These are phyloP conservation scores for Danio rerio DNA, from an alignment of 2,113 vertebrate species.

Conservation along the genomic window DNA sequence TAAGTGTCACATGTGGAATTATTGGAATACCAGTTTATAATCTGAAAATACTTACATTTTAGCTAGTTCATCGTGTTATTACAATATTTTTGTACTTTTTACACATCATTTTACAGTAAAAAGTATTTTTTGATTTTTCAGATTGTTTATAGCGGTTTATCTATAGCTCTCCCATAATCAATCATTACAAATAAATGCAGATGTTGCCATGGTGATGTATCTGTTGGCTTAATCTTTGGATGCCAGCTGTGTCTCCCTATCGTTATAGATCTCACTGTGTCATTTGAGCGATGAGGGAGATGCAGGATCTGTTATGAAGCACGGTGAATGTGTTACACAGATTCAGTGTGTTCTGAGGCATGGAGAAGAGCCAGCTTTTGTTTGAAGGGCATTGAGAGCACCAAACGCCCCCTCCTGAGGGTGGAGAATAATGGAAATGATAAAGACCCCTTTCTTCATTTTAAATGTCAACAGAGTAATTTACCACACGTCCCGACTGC, in stretches of 20 bases:
- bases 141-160: background rate
- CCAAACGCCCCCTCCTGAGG: background rate
- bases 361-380: conserved; percentile 28
- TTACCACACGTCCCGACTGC: conserved; percentile 12
- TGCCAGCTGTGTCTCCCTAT: conserved; percentile 31
- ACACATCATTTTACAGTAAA: too few relatives aligned
- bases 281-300: conserved; percentile 21
- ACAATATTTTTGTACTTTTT: too few relatives aligned
- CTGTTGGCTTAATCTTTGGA: conserved; percentile 25
- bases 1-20: too few relatives aligned
- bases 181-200: conserved; percentile 2
- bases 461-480: conserved; percentile 33
- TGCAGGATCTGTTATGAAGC: background rate
- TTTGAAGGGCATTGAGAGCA: conserved; percentile 2
- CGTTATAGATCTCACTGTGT: conserved; percentile 33
- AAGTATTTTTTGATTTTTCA: too few relatives aligned
- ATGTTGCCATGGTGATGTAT: conserved; percentile 33
- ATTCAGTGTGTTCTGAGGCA: conserved; percentile 5
- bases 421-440: conserved; percentile 19
- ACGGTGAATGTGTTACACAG: background rate
- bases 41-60: too few relatives aligned
- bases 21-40: too few relatives aligned
- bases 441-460: conserved; percentile 20
- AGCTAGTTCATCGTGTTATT: too few relatives aligned
- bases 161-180: conserved; percentile 5